Evolutionary conservation across 64 coral and sea anemone species (phyloP).

Genomic region (Stichodactyla helianthus): DNA sequence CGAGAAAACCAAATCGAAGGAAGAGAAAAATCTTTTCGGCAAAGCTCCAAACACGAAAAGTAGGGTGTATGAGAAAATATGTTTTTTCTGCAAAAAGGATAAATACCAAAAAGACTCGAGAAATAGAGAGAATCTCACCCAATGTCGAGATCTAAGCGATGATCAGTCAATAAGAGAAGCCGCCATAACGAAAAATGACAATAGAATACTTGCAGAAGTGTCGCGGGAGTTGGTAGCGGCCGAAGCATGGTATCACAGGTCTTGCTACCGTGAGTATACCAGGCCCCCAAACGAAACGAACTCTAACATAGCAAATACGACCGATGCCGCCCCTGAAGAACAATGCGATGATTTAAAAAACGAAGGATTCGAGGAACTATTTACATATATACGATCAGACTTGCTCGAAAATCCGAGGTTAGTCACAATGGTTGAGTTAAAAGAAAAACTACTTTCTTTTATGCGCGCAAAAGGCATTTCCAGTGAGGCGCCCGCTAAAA

Average conservation of each 20-base stretch:
- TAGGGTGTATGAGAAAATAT: constrained; percentile 32
- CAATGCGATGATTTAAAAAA: not conserved
- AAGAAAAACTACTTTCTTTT: constrained; percentile 11
- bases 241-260: constrained; percentile 59
- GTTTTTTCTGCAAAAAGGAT: constrained; percentile 35
- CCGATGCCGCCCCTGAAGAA: not conserved
- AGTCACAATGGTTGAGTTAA: constrained; percentile 27
- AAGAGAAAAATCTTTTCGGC: constrained; percentile 11
- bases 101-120: constrained; percentile 47
- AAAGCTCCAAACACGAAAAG: constrained; percentile 21
- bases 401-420: constrained; percentile 39
- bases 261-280: constrained; percentile 43
- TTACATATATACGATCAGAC: constrained; percentile 29
- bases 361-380: constrained; percentile 15
- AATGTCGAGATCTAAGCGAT: constrained; percentile 24
- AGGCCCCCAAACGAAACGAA: constrained; percentile 22
- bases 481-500: constrained; percentile 16
- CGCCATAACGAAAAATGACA: constrained; percentile 36
- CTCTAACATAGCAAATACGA: not conserved
- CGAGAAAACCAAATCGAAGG: not conserved
- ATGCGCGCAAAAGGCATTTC: constrained; percentile 22
- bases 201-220: constrained; percentile 31
- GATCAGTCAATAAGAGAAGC: constrained; percentile 24
- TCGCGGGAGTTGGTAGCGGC: constrained; percentile 59
- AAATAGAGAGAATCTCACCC: constrained; percentile 21